These are phyloP conservation scores for Anas platyrhynchos DNA, from an alignment of 2,113 vertebrate genomes.

Conservation along the genomic window DNA sequence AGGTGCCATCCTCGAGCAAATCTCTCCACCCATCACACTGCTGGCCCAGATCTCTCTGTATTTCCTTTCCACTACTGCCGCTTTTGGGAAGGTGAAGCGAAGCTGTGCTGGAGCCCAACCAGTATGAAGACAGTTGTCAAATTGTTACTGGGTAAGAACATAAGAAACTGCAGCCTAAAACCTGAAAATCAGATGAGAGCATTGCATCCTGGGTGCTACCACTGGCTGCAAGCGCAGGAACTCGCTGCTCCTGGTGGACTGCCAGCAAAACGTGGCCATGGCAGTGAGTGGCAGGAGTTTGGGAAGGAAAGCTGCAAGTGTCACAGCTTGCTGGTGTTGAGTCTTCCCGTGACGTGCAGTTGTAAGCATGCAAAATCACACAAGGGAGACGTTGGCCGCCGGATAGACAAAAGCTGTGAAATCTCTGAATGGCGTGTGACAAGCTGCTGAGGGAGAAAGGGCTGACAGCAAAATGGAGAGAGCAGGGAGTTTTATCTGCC, in stretches of 20 bases:
- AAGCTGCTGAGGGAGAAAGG: not conserved
- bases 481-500: not conserved
- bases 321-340: rapidly evolving
- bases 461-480: not conserved
- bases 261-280: rapidly evolving
- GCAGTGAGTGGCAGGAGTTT: rapidly evolving
- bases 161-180: not conserved
- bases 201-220: rapidly evolving
- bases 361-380: rapidly evolving
- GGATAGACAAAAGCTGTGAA: not conserved
- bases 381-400: rapidly evolving
- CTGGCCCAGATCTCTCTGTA: rapidly evolving
- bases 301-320: not conserved
- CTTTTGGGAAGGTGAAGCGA: not conserved
- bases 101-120: not conserved
- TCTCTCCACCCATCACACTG: not conserved
- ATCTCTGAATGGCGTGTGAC: not conserved
- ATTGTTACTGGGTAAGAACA: not conserved
- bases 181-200: not conserved
- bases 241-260: not conserved
- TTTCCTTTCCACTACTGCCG: not conserved
- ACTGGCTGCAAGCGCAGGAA: rapidly evolving
- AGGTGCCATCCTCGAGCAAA: not conserved
- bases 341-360: not conserved
- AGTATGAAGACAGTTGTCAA: not conserved